Evolutionary conservation across 2,113 vertebrate species (phyloP).

Genomic region (Arvicanthis niloticus): DNA sequence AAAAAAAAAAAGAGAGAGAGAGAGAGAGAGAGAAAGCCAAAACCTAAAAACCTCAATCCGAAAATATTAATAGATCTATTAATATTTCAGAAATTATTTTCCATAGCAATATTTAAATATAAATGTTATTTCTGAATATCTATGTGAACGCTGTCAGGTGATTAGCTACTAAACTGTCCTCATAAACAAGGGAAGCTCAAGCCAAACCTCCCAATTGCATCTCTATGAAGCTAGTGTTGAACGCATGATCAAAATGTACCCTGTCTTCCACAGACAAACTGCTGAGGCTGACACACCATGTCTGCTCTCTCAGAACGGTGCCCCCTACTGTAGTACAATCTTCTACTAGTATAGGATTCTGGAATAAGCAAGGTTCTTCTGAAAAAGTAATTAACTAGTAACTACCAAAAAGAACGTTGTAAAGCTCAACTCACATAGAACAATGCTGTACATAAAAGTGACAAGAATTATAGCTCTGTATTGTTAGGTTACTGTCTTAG

Average conservation of each 20-base stretch:
- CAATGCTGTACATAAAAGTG: background rate
- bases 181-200: slow-evolving; percentile 1
- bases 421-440: background rate
- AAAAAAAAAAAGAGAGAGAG: no score
- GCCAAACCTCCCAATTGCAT: background rate
- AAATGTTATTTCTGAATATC: background rate
- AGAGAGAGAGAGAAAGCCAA: no score
- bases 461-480: background rate
- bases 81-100: background rate
- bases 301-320: background rate
- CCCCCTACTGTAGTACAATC: fast-evolving
- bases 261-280: background rate
- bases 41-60: background rate
- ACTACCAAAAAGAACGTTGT: background rate
- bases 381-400: slow-evolving; percentile 39
- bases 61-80: slow-evolving; percentile 49
- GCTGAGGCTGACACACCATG: background rate
- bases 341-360: background rate
- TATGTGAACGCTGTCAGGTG: background rate
- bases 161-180: slow-evolving; percentile 23
- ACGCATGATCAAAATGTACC: background rate
- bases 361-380: background rate
- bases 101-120: slow-evolving; percentile 39
- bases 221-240: background rate
- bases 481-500: slow-evolving; percentile 25